phyloP scores from a whole-genome alignment of 2,113 vertebrate species.

The Ifrita kowaldi region DNA sequence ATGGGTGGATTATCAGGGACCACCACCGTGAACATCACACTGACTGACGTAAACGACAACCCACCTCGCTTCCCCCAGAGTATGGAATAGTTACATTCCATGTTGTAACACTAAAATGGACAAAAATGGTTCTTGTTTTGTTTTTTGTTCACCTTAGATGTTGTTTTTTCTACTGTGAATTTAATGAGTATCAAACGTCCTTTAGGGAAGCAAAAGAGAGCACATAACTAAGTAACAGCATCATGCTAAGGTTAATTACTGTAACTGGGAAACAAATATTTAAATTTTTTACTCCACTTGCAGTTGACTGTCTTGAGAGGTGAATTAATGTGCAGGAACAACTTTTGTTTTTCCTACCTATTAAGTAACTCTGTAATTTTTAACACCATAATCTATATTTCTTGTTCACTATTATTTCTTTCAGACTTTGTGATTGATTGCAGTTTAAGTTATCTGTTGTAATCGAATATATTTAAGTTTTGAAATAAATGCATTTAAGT shows the following conservation, averaged over 20 bases:
- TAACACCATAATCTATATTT: not conserved
- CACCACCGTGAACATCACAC: conserved; percentile 89
- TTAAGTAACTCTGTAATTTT: not conserved
- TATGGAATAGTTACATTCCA: conserved; percentile 67
- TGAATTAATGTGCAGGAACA: not conserved
- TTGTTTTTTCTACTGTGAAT: not conserved
- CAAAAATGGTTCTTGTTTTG: not conserved
- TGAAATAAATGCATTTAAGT: not conserved
- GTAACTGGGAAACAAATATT: not conserved
- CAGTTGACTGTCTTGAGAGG: not conserved
- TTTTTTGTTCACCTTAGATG: not conserved
- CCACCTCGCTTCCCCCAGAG: conserved; percentile 91
- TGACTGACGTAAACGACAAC: conserved; percentile 92
- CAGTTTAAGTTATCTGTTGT: not conserved
- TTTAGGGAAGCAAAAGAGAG: not conserved
- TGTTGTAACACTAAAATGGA: not conserved
- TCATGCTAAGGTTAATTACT: not conserved
- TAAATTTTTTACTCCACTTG: not conserved
- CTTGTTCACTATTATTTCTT: not conserved
- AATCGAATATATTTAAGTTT: not conserved
- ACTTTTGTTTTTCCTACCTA: not conserved
- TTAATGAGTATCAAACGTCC: not conserved
- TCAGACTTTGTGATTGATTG: not conserved
- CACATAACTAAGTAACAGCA: not conserved
- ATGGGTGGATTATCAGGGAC: conserved; percentile 94